phyloP scores from a whole-genome alignment of 2,797 vertebrate genomes.

The Neostethus bicornis region DNA sequence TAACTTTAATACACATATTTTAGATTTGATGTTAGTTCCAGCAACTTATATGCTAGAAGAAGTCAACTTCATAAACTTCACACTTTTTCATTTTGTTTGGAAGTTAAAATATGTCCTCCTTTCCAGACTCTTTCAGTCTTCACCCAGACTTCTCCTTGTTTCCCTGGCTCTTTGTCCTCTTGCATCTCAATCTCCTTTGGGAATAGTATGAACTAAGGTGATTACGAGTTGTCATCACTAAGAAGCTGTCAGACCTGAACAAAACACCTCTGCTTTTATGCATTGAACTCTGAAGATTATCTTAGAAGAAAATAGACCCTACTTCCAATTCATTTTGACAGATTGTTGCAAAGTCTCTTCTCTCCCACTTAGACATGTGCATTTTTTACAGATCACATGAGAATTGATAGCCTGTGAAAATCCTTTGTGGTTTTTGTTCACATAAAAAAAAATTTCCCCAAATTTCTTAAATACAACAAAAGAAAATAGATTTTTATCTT shows the following conservation, averaged over 20 bases:
- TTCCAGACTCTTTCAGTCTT: too few relatives aligned
- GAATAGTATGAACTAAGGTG: slow-evolving; percentile 24
- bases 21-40: too few relatives aligned
- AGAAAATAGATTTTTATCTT: too few relatives aligned
- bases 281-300: slow-evolving; percentile 26
- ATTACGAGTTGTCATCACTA: slow-evolving; percentile 24
- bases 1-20: too few relatives aligned
- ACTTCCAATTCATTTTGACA: slow-evolving; percentile 21
- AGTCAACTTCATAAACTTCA: too few relatives aligned
- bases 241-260: slow-evolving; percentile 42
- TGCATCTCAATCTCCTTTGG: slow-evolving; percentile 8
- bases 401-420: slow-evolving; percentile 12
- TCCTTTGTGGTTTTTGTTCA: neutral
- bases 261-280: slow-evolving; percentile 18
- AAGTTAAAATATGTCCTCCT: too few relatives aligned
- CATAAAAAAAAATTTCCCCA: too few relatives aligned
- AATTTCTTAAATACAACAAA: too few relatives aligned
- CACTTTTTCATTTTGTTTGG: too few relatives aligned
- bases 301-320: slow-evolving; percentile 9
- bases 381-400: slow-evolving; percentile 1
- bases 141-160: neutral
- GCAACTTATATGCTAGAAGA: too few relatives aligned
- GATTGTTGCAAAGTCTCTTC: slow-evolving; percentile 14
- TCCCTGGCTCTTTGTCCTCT: neutral
- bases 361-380: slow-evolving; percentile 13